phyloP scores from a whole-genome alignment of 2,113 vertebrate genomes.

The Phoxinus phoxinus region DNA sequence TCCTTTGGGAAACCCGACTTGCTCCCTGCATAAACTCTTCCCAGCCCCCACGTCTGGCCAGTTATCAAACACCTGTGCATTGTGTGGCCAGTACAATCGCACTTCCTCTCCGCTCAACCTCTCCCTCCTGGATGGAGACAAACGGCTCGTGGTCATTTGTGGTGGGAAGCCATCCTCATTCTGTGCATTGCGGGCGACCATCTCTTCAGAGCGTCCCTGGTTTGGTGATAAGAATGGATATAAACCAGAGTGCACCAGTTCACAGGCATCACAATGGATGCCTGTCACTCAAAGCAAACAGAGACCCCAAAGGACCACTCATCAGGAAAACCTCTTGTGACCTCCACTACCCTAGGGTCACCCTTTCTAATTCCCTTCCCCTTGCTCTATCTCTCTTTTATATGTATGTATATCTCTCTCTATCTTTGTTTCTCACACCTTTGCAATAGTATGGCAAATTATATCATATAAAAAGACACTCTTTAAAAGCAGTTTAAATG shows the following conservation, averaged over 20 bases:
- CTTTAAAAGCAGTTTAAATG: neutral
- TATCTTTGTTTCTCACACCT: conserved; percentile 29
- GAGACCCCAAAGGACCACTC: conserved; percentile 38
- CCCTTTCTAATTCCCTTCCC: conserved; percentile 13
- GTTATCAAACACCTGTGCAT: conserved; percentile 20
- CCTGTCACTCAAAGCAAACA: conserved; percentile 55
- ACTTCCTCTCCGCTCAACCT: conserved; percentile 29
- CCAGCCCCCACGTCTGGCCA: neutral
- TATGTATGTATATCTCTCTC: neutral
- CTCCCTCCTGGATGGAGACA: conserved; percentile 39
- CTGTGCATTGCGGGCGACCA: conserved; percentile 31
- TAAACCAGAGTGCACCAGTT: conserved; percentile 38
- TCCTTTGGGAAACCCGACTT: conserved; percentile 47
- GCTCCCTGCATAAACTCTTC: conserved; percentile 40
- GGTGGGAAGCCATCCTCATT: conserved; percentile 41
- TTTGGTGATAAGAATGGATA: conserved; percentile 53
- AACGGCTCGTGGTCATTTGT: conserved; percentile 22
- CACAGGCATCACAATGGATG: conserved; percentile 51
- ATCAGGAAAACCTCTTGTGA: conserved; percentile 44
- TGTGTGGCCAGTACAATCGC: conserved; percentile 45
- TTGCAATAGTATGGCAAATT: neutral
- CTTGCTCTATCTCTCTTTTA: neutral
- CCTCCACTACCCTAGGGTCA: conserved; percentile 30
- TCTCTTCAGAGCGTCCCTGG: conserved; percentile 36
- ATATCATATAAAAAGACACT: neutral